Conservation (phyloP, 2,888 invertebrate genomes). For the Mamestra brassicae region DNA sequence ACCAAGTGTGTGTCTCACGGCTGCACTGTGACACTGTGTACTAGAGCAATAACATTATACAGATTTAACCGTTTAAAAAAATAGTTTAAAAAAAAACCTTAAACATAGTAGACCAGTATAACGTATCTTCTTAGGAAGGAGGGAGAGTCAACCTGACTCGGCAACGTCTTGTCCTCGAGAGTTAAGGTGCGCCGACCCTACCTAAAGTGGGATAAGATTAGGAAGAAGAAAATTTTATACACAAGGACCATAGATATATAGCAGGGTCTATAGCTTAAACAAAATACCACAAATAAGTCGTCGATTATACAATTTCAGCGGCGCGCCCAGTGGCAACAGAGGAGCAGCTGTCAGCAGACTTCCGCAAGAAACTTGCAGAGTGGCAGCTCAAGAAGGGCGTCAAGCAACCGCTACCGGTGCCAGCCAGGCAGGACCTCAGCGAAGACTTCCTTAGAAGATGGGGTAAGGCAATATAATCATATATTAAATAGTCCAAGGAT, state of each 20-base stretch:
- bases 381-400: slow-evolving; percentile 94
- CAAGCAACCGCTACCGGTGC: slow-evolving; percentile 87
- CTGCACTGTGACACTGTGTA: too few species aligned
- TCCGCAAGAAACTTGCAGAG: slow-evolving; percentile 95
- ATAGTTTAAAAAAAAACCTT: too few species aligned
- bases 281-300: background rate
- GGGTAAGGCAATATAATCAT: slow-evolving; percentile 80
- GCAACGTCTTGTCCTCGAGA: background rate
- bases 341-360: slow-evolving; percentile 94
- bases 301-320: slow-evolving; percentile 64
- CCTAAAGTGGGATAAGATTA: too few species aligned
- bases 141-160: background rate
- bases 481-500: too few species aligned
- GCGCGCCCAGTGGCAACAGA: slow-evolving; percentile 90
- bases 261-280: background rate
- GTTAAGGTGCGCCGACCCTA: background rate
- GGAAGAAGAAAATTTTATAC: too few species aligned
- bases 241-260: background rate
- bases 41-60: too few species aligned
- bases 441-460: slow-evolving; percentile 96
- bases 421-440: slow-evolving; percentile 93
- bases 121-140: background rate
- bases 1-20: too few species aligned
- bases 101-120: too few species aligned
- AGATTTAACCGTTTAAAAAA: too few species aligned